These are phyloP conservation scores for Calypte anna DNA, from an alignment of 2,113 vertebrate species.

Conservation along the genomic window DNA sequence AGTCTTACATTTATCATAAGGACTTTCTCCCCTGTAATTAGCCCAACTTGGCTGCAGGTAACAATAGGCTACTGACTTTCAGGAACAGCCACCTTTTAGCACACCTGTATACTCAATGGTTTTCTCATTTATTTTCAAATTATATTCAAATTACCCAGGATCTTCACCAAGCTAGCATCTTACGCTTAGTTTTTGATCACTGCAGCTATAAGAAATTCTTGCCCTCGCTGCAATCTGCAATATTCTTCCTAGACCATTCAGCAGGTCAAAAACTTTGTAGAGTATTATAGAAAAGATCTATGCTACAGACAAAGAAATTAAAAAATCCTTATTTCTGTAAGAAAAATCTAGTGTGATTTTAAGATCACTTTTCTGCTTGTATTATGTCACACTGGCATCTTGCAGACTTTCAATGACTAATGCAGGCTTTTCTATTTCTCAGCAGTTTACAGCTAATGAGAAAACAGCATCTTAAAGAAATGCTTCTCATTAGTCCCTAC, in stretches of 20 bases:
- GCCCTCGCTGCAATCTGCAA: neutral
- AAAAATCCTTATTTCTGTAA: neutral
- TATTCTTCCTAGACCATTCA: neutral
- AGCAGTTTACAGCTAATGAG: neutral
- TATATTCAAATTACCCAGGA: neutral
- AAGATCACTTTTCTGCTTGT: neutral
- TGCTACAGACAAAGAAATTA: neutral
- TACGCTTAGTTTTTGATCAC: neutral
- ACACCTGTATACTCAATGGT: neutral
- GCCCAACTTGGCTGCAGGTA: neutral
- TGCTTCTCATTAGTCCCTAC: neutral
- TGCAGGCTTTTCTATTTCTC: neutral
- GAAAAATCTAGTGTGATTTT: neutral
- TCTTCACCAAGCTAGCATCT: neutral
- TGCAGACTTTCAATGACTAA: neutral
- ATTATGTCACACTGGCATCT: neutral
- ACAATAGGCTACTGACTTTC: neutral
- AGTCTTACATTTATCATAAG: neutral
- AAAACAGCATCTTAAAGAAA: neutral
- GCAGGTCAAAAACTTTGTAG: neutral
- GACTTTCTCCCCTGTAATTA: neutral
- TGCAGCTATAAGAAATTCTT: neutral
- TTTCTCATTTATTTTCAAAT: neutral
- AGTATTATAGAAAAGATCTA: neutral
- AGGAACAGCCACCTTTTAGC: neutral